phyloP scores from a whole-genome alignment of 2,797 vertebrate genomes.

The Hapalemur alaotrensis region DNA sequence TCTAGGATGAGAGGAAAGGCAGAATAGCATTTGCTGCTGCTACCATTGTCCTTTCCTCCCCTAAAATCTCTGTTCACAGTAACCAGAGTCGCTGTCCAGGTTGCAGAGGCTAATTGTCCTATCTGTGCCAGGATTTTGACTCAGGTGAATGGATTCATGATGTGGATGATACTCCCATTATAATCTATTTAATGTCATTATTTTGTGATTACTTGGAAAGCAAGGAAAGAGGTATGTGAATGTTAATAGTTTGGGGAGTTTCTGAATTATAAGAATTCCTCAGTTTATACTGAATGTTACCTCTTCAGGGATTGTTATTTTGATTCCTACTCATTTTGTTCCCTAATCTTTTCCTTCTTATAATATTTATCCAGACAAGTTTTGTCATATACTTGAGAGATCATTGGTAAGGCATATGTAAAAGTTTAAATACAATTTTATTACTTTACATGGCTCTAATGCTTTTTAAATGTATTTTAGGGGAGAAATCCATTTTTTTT shows the following conservation, averaged over 20 bases:
- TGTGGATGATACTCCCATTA: background rate
- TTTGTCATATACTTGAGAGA: constrained; percentile 45
- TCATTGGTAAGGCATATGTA: constrained; percentile 57
- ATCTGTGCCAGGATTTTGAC: constrained; percentile 38
- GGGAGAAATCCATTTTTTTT: constrained; percentile 99
- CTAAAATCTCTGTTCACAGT: background rate
- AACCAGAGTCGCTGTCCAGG: background rate
- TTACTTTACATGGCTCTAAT: constrained; percentile 58
- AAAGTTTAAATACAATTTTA: constrained; percentile 52
- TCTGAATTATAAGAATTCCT: constrained; percentile 44
- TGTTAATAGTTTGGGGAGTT: background rate
- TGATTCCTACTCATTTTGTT: constrained; percentile 11
- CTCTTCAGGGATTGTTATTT: constrained; percentile 35
- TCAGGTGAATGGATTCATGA: background rate
- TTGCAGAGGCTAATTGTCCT: background rate
- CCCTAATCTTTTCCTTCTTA: constrained; percentile 44
- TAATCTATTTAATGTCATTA: background rate
- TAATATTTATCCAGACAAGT: constrained; percentile 23
- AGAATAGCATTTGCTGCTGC: background rate
- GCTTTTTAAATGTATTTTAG: constrained; percentile 83
- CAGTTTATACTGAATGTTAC: constrained; percentile 31
- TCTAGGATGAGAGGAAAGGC: constrained; percentile 36
- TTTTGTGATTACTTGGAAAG: constrained; percentile 29
- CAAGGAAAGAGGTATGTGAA: constrained; percentile 14
- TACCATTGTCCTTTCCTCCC: background rate